These are phyloP conservation scores for Drosophila sordidula DNA, from an alignment of 2,888 invertebrate genomes.

Conservation along the genomic window DNA sequence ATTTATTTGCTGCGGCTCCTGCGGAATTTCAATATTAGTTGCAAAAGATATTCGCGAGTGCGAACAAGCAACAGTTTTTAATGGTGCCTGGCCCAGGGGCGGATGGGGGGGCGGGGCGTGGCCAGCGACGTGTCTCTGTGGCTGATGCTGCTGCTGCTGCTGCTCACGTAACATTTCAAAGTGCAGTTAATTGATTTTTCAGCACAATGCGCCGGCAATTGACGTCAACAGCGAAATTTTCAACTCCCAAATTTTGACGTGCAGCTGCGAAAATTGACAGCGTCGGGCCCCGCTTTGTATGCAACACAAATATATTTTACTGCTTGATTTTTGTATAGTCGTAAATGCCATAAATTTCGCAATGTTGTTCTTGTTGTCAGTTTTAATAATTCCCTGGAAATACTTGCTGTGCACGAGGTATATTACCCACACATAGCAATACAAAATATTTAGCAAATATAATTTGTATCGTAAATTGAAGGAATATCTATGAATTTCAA, in stretches of 20 bases:
- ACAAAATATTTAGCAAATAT: no score
- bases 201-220: conserved; percentile 65
- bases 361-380: conserved; percentile 55
- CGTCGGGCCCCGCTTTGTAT: conserved; percentile 56
- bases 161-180: conserved; percentile 74
- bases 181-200: conserved; percentile 79
- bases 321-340: conserved; percentile 4
- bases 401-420: background rate
- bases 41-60: conserved; percentile 54
- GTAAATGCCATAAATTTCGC: conserved; percentile 70
- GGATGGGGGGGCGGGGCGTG: no score
- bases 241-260: conserved; percentile 32
- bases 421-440: no score
- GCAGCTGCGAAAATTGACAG: conserved; percentile 51
- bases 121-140: background rate
- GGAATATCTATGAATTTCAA: no score
- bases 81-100: no score
- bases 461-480: no score
- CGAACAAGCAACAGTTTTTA: conserved; percentile 47
- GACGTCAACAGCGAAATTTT: conserved; percentile 26
- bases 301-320: conserved; percentile 36
- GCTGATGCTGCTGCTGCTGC: conserved; percentile 6
- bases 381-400: conserved; percentile 43
- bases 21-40: conserved; percentile 76
- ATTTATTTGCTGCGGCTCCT: conserved; percentile 62